Base-by-base conservation (phyloP, 2,888 invertebrate species). In the Brachypalpus laphriformis region DNA sequence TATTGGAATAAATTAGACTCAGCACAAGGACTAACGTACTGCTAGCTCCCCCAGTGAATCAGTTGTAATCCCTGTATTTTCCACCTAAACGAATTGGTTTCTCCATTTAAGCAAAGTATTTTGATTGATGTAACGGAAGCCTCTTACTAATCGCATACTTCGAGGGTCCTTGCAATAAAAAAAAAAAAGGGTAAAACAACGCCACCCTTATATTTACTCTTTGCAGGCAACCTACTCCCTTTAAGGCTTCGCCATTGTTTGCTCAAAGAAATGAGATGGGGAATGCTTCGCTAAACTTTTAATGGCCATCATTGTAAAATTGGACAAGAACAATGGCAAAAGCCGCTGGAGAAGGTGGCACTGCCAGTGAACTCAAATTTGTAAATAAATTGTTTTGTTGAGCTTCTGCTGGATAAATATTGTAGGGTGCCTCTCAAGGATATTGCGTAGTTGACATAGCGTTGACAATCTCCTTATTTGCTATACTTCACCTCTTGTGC, bases 41-140 rank as follows among this genome's bases (percentile, higher is more conserved):
- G 25, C 5, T 9, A 2, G 18, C 3, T 14, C 31, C 49, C 65
- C 18, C 34, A 34, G n/a, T 45, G 42, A 51, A 34, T 71, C 59
- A 59, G 37, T 37, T 49, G 49, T 49, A 71, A 59, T 34, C 54
- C 63, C 11, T 42, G 72, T n/a, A n/a, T 28, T 34, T 34, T 51
- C 14, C 22, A 37, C 65, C 40, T 18, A 45, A 63, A 74, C 74
- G 63, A 74, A 74, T 75, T 47, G 65, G 56, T 34, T 45, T 63
- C 31, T 54, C 42, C 25, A 47, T 59, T 57, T 47, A 45, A 28
- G 16, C 28, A 16, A 34, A 9, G 40, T 49, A 59, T 68, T 68
- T 59, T 61, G 59, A 61, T 76, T 59, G 68, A 59, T 76, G 57
- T 40, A 51, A 51, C 51, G 76, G 65, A 57, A 75, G 57, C 56